Evolutionary conservation across 2,888 invertebrate genomes (phyloP).

Genomic region (Sesia bembeciformis): DNA sequence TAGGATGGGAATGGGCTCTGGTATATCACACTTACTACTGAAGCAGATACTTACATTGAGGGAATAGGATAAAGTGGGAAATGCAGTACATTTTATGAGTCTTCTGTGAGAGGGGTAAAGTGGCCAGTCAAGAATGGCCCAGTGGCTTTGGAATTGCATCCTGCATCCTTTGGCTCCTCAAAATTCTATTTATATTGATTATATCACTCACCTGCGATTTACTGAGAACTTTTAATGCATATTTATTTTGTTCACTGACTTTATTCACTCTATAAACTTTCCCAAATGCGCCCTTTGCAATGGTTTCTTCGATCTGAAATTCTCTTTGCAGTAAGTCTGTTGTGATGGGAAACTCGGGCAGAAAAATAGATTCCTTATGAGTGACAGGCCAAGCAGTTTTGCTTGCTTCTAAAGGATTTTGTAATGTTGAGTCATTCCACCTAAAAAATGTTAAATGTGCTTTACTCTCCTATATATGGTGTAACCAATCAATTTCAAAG

Average conservation of each 20-base stretch:
- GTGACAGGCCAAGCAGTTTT: slow-evolving; percentile 90
- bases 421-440: slow-evolving; percentile 79
- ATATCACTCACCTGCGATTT: slow-evolving; percentile 79
- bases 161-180: too few species aligned
- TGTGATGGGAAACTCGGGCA: slow-evolving; percentile 89
- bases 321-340: slow-evolving; percentile 73
- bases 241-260: slow-evolving; percentile 77
- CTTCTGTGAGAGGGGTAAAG: too few species aligned
- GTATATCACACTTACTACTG: too few species aligned
- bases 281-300: slow-evolving; percentile 94
- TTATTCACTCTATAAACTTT: slow-evolving; percentile 88
- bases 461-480: too few species aligned
- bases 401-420: slow-evolving; percentile 69
- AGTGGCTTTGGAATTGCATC: too few species aligned
- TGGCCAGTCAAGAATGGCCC: too few species aligned
- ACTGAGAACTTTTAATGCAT: slow-evolving; percentile 89
- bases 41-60: too few species aligned
- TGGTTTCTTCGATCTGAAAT: slow-evolving; percentile 79
- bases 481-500: too few species aligned
- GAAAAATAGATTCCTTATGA: slow-evolving; percentile 86
- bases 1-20: too few species aligned
- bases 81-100: too few species aligned
- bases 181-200: too few species aligned
- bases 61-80: too few species aligned
- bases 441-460: slow-evolving; percentile 41